A percentile compares a stretch with the other conserved stretches of the same genome.
phyloP scores from a whole-genome alignment of 2,797 vertebrate genomes.

The Rallus crepitans region DNA sequence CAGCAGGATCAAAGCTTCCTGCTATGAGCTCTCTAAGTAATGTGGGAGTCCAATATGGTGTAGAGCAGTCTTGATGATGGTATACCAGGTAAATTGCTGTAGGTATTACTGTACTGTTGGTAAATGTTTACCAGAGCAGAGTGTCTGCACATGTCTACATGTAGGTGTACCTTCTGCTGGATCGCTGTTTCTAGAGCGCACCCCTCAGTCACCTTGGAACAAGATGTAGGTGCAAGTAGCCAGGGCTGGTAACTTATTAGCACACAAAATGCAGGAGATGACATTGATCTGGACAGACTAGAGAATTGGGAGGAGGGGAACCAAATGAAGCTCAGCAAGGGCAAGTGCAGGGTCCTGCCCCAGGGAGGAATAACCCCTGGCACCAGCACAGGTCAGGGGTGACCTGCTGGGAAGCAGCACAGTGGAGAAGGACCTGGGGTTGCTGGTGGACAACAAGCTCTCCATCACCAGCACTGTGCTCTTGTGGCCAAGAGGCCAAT shows the following conservation, averaged over 20 bases:
- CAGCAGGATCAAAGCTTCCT: background rate
- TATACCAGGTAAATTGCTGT: too few species aligned
- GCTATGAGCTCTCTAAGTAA: background rate
- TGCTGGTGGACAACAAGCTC: too few species aligned
- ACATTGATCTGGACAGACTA: too few species aligned
- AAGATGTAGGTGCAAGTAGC: background rate
- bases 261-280: background rate
- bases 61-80: background rate
- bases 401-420: too few species aligned
- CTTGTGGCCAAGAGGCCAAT: too few species aligned
- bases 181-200: background rate
- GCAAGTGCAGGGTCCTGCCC: too few species aligned
- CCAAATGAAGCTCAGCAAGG: too few species aligned
- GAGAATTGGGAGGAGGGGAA: too few species aligned
- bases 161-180: background rate
- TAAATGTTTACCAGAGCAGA: background rate
- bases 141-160: background rate
- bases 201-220: background rate
- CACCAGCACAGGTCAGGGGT: too few species aligned
- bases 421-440: too few species aligned
- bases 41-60: background rate
- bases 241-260: background rate
- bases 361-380: too few species aligned
- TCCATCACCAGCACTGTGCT: too few species aligned
- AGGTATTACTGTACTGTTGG: background rate